Conservation (phyloP, 2,888 invertebrate genomes). For the Lasius platythorax region DNA sequence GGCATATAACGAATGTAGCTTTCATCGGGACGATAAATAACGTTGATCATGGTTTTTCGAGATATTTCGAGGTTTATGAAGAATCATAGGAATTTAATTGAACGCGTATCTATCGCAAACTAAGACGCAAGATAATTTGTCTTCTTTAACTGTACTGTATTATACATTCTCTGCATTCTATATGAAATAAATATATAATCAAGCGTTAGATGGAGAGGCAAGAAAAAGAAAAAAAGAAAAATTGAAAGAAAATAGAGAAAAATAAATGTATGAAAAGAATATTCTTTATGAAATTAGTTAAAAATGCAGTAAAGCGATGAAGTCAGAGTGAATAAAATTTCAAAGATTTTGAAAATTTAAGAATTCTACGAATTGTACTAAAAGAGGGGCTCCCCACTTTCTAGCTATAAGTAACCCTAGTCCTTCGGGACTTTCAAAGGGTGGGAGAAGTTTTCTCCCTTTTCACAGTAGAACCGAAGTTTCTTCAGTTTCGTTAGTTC, state of each 20-base stretch:
- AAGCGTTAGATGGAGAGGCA: neutral
- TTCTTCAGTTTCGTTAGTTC: neutral
- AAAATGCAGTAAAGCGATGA: neutral
- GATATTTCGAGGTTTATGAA: conserved; percentile 12
- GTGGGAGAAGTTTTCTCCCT: neutral
- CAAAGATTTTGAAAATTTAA: neutral
- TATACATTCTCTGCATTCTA: neutral
- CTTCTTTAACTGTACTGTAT: neutral
- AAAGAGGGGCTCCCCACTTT: neutral
- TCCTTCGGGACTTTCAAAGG: neutral
- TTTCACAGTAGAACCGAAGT: neutral
- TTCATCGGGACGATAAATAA: conserved; percentile 33
- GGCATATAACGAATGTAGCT: conserved; percentile 6
- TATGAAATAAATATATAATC: neutral
- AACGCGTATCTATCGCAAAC: neutral
- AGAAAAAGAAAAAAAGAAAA: neutral
- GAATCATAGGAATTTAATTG: neutral
- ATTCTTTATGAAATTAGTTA: neutral
- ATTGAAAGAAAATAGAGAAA: neutral
- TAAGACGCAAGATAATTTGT: neutral
- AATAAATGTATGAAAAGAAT: neutral
- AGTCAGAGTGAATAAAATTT: neutral
- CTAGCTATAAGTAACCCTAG: neutral
- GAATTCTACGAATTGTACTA: neutral
- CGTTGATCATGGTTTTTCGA: conserved; percentile 10